Base-by-base conservation (phyloP, 2,888 invertebrate genomes). In the Slavum lentiscoides region DNA sequence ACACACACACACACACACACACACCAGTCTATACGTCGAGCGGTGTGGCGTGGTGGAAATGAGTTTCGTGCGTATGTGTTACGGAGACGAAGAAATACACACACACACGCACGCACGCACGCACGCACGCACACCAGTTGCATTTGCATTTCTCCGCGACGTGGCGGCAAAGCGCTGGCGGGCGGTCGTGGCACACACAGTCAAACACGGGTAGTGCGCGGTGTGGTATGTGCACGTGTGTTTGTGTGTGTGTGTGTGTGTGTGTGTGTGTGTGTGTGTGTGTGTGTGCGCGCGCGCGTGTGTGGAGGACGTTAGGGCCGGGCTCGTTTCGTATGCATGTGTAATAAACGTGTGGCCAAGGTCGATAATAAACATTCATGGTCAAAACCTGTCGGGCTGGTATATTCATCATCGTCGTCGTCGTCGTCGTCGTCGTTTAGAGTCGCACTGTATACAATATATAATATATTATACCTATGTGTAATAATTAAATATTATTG, bases 121-220 rank as follows among this genome's bases (percentile, higher is more conserved):
- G n/a, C 37, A 19, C 37, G n/a, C 30, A n/a, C 49, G 17, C 67
- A 39, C 58, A 76, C 76, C 68, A 61, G 76, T 77, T 69, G 76
- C 68, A 69, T 77, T 77, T 77, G 76, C 76, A 69, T 77, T 76
- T 76, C 76, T 76, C 30, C 69, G 69, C 11, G 68, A 58, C 11
- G 30, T 19, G 30, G 30, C 30, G 30, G 30, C 30, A 30, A 30
- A 1, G 30, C 30, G 30, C 30, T 30, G 30, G 30, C 37, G 37
- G 30, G 30, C 4, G 30, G 30, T 2, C 2, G 30, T 1, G 30
- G 17, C 67, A 39, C 58, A 76, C 76, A 68, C 17, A 23, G 1
- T 66, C 15, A 43, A n/a, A 43, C 43, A 15, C 30, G 30, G n/a
- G 19, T 43, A n/a, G n/a, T n/a, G n/a, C 43, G 43, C 30, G 30